Evolutionary conservation across 2,797 vertebrate genomes (phyloP).

Genomic region (Siniperca obscura): DNA sequence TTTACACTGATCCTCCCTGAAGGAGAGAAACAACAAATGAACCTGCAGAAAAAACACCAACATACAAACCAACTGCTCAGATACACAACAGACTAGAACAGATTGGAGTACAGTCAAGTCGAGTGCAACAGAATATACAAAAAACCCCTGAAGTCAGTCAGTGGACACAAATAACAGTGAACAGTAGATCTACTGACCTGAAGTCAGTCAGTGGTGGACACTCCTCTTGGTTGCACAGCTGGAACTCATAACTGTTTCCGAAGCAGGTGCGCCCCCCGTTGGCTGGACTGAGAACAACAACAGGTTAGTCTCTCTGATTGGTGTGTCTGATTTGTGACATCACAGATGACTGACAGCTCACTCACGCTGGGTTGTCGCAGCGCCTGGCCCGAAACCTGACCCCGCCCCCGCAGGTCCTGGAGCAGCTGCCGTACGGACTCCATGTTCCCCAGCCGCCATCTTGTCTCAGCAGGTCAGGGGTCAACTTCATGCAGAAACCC

Average conservation of each 20-base stretch:
- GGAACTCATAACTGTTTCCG: constrained; percentile 93
- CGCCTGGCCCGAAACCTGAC: constrained; percentile 90
- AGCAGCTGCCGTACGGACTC: constrained; percentile 93
- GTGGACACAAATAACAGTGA: not conserved
- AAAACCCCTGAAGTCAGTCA: not conserved
- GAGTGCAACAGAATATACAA: not conserved
- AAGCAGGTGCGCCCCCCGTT: constrained; percentile 94
- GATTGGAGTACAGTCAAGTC: not conserved
- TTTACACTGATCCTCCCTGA: constrained; percentile 92
- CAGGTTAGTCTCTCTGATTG: constrained; percentile 40
- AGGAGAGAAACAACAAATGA: constrained; percentile 40
- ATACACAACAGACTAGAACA: not conserved
- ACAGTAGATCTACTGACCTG: constrained; percentile 68
- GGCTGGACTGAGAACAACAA: constrained; percentile 86
- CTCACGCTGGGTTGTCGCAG: constrained; percentile 95
- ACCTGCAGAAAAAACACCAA: not conserved
- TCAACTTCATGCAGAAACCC: constrained; percentile 95
- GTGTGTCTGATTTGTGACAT: constrained; percentile 1
- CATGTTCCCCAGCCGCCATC: constrained; percentile 95
- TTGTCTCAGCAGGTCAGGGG: constrained; percentile 92
- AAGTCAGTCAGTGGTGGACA: constrained; percentile 91
- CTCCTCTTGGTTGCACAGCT: constrained; percentile 91
- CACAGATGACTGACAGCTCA: constrained; percentile 44
- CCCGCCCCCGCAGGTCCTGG: constrained; percentile 92
- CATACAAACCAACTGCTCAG: not conserved